phyloP scores from a whole-genome alignment of 23 tunicate genomes.

The Pegea sp. region DNA sequence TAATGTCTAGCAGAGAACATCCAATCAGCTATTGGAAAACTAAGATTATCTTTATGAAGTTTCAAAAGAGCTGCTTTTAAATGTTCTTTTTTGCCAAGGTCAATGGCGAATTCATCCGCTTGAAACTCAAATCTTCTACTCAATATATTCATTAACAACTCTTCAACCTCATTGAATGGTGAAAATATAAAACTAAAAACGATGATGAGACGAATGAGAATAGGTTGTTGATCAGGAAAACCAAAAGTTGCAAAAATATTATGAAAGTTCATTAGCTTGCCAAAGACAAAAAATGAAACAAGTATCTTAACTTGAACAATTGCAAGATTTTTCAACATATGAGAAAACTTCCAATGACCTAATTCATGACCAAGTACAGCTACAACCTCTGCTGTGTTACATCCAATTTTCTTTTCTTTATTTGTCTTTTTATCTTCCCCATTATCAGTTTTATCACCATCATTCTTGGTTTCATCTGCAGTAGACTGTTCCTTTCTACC shows the following conservation, averaged over 20 bases:
- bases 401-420: slow-evolving; percentile 77
- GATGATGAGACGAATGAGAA: slow-evolving; percentile 46
- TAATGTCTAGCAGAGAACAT: slow-evolving; percentile 56
- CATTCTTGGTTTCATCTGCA: neutral
- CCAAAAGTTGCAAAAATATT: slow-evolving; percentile 71
- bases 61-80: slow-evolving; percentile 75
- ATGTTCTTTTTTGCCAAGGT: slow-evolving; percentile 50
- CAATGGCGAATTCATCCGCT: slow-evolving; percentile 92
- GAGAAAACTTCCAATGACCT: slow-evolving; percentile 97
- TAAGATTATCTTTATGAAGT: slow-evolving; percentile 49
- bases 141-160: slow-evolving; percentile 46
- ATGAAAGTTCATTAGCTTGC: slow-evolving; percentile 44
- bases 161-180: slow-evolving; percentile 66
- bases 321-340: slow-evolving; percentile 69
- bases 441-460: slow-evolving; percentile 2
- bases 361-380: slow-evolving; percentile 95
- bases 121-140: slow-evolving; percentile 81
- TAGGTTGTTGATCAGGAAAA: slow-evolving; percentile 39
- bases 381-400: slow-evolving; percentile 88
- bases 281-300: slow-evolving; percentile 70
- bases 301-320: slow-evolving; percentile 38
- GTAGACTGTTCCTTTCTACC: slow-evolving; percentile 15
- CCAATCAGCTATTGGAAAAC: slow-evolving; percentile 94
- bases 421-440: neutral
- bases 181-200: slow-evolving; percentile 76